Conservation (phyloP, 53 echinoderm and acorn worm species). For the Mesocentrotus franciscanus region DNA sequence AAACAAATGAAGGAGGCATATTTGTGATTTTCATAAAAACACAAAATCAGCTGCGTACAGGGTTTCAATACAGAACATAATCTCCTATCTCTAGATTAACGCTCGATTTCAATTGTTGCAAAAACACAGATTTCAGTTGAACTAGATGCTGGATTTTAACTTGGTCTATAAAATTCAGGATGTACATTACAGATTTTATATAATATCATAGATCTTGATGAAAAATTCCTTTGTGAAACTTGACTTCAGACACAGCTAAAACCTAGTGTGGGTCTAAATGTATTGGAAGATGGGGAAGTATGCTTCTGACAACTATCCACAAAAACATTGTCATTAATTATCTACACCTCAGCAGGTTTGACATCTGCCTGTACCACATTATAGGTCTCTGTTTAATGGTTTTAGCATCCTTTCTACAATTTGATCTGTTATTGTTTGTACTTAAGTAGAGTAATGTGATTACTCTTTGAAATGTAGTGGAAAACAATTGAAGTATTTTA, state of each 20-base stretch:
- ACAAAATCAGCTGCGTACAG: neutral
- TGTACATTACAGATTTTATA: neutral
- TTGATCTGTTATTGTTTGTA: slow-evolving; percentile 1
- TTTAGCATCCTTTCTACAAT: neutral
- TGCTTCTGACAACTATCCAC: neutral
- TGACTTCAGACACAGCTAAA: no score
- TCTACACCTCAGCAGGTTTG: neutral
- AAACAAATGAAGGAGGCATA: neutral
- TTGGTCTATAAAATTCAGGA: neutral
- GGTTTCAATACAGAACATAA: neutral
- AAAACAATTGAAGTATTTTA: neutral
- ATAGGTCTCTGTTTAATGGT: neutral
- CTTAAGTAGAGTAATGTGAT: neutral
- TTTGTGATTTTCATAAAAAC: neutral
- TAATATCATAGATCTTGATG: neutral
- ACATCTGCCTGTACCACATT: neutral
- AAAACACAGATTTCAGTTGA: neutral
- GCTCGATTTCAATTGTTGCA: neutral
- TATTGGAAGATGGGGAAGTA: neutral
- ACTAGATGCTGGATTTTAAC: neutral
- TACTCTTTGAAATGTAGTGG: neutral
- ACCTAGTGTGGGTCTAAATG: no score
- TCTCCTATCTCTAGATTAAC: neutral
- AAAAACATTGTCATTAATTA: slow-evolving; percentile 12
- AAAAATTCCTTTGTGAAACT: neutral